Evolutionary conservation across 2,113 vertebrate genomes (phyloP), one percentile per base, ranked within the genome.

Genomic region (Pontoporia blainvillei): DNA sequence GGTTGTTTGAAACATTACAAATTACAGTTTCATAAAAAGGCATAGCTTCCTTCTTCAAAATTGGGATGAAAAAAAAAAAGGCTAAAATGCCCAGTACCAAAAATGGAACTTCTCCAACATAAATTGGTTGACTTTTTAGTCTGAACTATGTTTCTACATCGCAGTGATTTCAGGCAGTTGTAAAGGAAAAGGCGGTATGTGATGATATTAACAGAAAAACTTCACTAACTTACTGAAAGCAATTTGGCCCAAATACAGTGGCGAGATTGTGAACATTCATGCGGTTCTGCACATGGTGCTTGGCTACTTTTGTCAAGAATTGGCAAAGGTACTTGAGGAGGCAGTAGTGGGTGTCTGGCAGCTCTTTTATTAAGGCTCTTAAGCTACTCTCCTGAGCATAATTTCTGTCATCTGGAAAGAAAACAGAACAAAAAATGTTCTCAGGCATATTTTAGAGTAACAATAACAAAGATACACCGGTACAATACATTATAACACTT

Each of bases 241-340:
- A 98, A 72, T 98, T 99, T 95, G 99, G 99, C 96, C 99, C 99
- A 97, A 99, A 99, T 14, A 99, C 99, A 3, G 99, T 99, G 93
- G 99, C 99, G 13, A 99, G 99, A 97, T 99, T 99, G 97, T 98
- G 98, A 44, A 99, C 96, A 8, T 98, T 99, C 99, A 99, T 99
- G 86, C 98, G 99, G 98, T 99, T 99, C 89, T 99, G 98, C 20
- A 96, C 34, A 1, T 99, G 99, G 94, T 99, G 98, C 64, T 98
- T 93, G 93, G 99, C 99, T 95, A 99, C 99, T 84, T 98, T 97
- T 8, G 98, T 98, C 96, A 99, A 98, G 98, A 99, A 99, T 92
- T 97, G 98, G 98, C 99, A 99, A 46, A 99, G 98, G 97, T 99
- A 99, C 87, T 98, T 99, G 95, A 99, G 98, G 67, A 99, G 99